phyloP scores from a whole-genome alignment of 1,140 invertebrate species.

The Anoplolepis gracilipes region DNA sequence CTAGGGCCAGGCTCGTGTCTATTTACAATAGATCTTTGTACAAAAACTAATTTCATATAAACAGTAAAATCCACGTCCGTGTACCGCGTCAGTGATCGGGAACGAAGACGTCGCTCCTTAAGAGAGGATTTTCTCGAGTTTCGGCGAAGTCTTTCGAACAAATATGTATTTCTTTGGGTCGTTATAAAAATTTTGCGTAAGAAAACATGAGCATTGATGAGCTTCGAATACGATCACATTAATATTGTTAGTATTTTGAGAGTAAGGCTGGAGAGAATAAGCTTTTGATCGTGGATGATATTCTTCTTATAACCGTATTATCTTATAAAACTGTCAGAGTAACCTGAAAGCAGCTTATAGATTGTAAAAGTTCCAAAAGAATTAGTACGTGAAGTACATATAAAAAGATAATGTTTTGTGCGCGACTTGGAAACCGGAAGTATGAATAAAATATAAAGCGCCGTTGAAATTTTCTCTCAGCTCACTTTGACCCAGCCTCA shows the following conservation, averaged over 20 bases:
- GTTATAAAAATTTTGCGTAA: constrained; percentile 62
- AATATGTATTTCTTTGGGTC: constrained; percentile 28
- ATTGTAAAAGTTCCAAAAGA: constrained; percentile 52
- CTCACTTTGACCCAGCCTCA: constrained; percentile 45
- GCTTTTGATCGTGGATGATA: not conserved
- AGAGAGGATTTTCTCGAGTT: constrained; percentile 40
- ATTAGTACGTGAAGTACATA: not conserved
- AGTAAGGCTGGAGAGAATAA: constrained; percentile 32
- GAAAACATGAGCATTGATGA: constrained; percentile 61
- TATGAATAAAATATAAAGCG: constrained; percentile 50
- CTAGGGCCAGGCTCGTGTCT: constrained; percentile 74
- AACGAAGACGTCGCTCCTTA: constrained; percentile 68
- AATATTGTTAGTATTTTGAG: constrained; percentile 56
- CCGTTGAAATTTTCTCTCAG: constrained; percentile 26
- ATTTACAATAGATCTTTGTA: constrained; percentile 84
- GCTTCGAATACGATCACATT: constrained; percentile 59
- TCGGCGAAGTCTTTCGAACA: constrained; percentile 47
- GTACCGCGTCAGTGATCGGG: constrained; percentile 60
- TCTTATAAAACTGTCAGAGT: not conserved
- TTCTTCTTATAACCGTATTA: constrained; percentile 13
- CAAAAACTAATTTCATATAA: constrained; percentile 82
- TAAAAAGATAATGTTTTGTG: constrained; percentile 18
- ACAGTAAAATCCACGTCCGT: constrained; percentile 70
- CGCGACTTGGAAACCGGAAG: constrained; percentile 24
- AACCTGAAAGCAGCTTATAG: constrained; percentile 19